These are phyloP conservation scores for Troilus luridus DNA, from an alignment of 2,888 invertebrate genomes.

Conservation along the genomic window DNA sequence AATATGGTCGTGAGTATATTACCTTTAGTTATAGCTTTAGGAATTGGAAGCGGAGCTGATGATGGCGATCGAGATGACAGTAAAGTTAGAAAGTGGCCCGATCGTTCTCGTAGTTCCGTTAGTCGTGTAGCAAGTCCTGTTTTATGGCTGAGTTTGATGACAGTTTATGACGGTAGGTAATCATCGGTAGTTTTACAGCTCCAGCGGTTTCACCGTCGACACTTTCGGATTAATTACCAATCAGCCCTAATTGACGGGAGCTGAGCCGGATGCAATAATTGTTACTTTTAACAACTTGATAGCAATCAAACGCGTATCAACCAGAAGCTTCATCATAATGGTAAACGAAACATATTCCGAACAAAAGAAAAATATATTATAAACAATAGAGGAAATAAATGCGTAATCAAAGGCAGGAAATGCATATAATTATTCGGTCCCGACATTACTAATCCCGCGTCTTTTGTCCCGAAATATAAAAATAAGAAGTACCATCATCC, in stretches of 20 bases:
- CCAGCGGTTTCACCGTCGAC: neutral
- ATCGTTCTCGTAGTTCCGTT: neutral
- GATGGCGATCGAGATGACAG: neutral
- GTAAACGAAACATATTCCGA: no score
- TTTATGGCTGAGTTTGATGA: neutral
- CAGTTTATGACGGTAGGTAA: neutral
- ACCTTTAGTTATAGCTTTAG: neutral
- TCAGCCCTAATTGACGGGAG: neutral
- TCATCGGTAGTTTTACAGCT: neutral
- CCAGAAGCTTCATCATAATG: no score
- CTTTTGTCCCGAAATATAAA: no score
- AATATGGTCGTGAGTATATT: neutral
- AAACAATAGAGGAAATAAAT: no score
- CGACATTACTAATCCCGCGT: no score
- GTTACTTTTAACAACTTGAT: neutral
- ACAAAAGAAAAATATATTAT: no score
- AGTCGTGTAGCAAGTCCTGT: conserved; percentile 7
- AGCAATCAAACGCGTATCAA: neutral
- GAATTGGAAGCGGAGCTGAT: neutral
- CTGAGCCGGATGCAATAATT: neutral
- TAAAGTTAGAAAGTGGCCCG: neutral
- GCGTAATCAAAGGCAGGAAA: no score
- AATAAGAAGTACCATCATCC: no score
- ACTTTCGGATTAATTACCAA: neutral
- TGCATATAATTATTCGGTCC: no score